A percentile compares a stretch with the other conserved stretches of the same genome.
These are phyloP conservation scores for Trinectes maculatus DNA, from an alignment of 2,113 vertebrate species.

Conservation along the genomic window DNA sequence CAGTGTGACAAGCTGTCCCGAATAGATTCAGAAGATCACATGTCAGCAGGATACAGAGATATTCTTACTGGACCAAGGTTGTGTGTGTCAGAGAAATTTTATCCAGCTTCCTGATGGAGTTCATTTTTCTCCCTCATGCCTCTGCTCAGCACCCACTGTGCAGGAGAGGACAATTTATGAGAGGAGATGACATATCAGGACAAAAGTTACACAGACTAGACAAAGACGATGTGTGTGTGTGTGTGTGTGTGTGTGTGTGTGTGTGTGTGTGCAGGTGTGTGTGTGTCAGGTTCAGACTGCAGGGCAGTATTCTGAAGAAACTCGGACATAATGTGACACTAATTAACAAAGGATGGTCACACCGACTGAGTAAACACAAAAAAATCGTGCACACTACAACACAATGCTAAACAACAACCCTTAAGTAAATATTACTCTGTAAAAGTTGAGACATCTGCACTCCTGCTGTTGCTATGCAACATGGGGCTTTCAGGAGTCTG, in stretches of 20 bases:
- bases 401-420: constrained; percentile 4
- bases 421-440: background rate
- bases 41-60: constrained; percentile 84
- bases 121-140: constrained; percentile 77
- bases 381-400: background rate
- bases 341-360: constrained; percentile 12
- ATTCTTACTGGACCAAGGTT: constrained; percentile 81
- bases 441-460: background rate
- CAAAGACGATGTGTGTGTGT: background rate
- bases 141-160: constrained; percentile 53
- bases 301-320: background rate
- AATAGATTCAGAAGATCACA: constrained; percentile 83
- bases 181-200: constrained; percentile 68
- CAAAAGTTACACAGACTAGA: constrained; percentile 42
- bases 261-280: background rate
- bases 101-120: constrained; percentile 83
- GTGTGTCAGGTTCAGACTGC: background rate
- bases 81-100: constrained; percentile 84
- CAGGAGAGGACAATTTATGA: constrained; percentile 64
- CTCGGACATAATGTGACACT: constrained; percentile 5
- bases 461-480: background rate
- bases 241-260: background rate
- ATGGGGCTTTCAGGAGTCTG: background rate
- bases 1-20: constrained; percentile 78
- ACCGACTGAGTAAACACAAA: background rate